A percentile compares a stretch with the other conserved stretches of the same genome.
Evolutionary conservation across 2,888 invertebrate species (phyloP).

Genomic region (Phytoseiulus persimilis): DNA sequence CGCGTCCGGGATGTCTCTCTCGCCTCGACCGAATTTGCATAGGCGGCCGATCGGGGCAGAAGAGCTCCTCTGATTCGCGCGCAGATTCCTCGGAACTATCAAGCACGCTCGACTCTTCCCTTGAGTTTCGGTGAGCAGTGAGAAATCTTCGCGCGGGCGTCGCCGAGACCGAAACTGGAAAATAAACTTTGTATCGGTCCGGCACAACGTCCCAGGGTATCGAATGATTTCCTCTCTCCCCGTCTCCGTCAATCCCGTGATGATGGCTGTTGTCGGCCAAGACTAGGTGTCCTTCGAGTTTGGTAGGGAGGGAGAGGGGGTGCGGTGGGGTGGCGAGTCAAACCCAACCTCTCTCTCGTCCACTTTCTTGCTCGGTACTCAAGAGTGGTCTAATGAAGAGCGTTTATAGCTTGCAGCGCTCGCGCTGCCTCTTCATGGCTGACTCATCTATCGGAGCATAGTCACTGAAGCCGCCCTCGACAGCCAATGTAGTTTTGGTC

Average conservation of each 20-base stretch:
- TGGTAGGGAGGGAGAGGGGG: background rate
- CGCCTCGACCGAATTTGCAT: background rate
- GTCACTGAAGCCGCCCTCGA: background rate
- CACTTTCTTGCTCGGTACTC: background rate
- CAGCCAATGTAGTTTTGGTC: background rate
- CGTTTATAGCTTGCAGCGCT: background rate
- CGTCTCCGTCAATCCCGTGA: background rate
- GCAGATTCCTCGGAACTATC: background rate
- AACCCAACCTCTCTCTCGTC: background rate
- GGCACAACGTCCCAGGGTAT: too few species aligned
- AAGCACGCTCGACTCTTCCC: too few species aligned
- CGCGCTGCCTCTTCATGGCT: background rate
- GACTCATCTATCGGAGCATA: background rate
- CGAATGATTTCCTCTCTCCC: background rate
- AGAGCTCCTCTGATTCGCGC: background rate
- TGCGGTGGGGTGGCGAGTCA: background rate
- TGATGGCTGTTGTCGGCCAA: background rate
- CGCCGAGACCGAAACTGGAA: too few species aligned
- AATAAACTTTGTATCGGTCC: too few species aligned
- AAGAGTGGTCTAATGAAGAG: background rate
- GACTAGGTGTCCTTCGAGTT: background rate
- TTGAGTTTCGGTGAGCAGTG: background rate
- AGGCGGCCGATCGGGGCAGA: background rate
- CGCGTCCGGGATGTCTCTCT: background rate
- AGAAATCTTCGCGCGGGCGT: background rate